These are phyloP conservation scores for Champsocephalus esox DNA, from an alignment of 2,797 vertebrate genomes.

Conservation along the genomic window DNA sequence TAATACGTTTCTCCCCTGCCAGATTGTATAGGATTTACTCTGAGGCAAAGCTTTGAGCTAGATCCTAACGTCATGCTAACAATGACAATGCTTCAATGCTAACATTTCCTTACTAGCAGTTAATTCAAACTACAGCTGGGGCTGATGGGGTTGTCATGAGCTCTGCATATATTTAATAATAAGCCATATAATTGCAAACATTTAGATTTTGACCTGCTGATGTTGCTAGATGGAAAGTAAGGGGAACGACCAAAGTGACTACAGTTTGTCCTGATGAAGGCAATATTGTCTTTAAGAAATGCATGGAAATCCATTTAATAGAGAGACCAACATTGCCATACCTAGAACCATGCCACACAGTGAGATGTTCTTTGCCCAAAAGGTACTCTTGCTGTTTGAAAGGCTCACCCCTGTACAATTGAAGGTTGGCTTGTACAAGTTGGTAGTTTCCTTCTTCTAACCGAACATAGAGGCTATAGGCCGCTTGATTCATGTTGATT, in stretches of 20 bases:
- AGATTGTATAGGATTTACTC: background rate
- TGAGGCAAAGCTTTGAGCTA: background rate
- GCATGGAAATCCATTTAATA: background rate
- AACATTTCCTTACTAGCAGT: background rate
- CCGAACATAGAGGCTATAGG: constrained; percentile 4
- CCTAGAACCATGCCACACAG: too few relatives aligned
- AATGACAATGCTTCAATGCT: background rate
- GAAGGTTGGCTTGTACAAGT: background rate
- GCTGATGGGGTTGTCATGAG: background rate
- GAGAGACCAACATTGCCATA: background rate
- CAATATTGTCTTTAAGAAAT: background rate
- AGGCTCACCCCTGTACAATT: constrained; percentile 1
- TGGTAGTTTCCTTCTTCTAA: background rate
- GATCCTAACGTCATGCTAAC: background rate
- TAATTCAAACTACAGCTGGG: background rate
- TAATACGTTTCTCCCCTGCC: background rate
- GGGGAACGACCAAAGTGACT: background rate
- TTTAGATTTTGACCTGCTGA: background rate
- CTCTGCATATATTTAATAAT: background rate
- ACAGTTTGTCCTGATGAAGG: background rate
- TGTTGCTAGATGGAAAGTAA: background rate
- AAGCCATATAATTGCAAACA: background rate
- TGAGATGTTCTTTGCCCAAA: background rate
- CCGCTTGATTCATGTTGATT: constrained; percentile 11
- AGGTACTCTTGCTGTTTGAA: background rate